Conservation (phyloP, 2,888 invertebrate species). For the Alviniconcha strummeri region DNA sequence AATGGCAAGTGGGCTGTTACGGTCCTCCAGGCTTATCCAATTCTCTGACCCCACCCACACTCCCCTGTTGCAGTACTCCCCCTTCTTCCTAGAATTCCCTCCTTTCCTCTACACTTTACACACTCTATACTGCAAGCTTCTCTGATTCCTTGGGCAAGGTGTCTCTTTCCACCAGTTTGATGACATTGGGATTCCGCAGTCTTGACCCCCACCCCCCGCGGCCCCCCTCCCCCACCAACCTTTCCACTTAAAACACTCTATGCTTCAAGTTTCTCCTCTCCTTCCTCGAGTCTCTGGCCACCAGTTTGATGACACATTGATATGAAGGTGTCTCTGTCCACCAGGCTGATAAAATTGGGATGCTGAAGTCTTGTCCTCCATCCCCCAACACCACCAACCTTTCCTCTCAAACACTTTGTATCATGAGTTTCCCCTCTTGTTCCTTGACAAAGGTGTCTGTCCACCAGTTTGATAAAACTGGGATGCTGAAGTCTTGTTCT, state of each 20-base stretch:
- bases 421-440: neutral
- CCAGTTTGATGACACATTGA: no score
- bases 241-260: neutral
- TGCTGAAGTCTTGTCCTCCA: neutral
- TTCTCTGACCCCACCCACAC: no score
- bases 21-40: no score
- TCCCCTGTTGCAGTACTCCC: neutral
- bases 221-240: conserved; percentile 82
- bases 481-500: neutral
- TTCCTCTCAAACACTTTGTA: neutral
- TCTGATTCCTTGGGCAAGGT: conserved; percentile 79
- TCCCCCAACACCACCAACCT: neutral
- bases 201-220: conserved; percentile 96
- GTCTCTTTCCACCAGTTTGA: conserved; percentile 92
- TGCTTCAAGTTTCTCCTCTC: neutral
- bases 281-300: neutral
- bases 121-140: conserved; percentile 78
- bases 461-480: no score
- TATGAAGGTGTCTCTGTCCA: neutral
- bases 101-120: neutral
- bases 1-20: no score
- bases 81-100: neutral
- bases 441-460: neutral
- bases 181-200: conserved; percentile 78
- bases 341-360: no score